Conservation (phyloP, 2,797 vertebrate genomes). For the Pangasius mekongensis region DNA sequence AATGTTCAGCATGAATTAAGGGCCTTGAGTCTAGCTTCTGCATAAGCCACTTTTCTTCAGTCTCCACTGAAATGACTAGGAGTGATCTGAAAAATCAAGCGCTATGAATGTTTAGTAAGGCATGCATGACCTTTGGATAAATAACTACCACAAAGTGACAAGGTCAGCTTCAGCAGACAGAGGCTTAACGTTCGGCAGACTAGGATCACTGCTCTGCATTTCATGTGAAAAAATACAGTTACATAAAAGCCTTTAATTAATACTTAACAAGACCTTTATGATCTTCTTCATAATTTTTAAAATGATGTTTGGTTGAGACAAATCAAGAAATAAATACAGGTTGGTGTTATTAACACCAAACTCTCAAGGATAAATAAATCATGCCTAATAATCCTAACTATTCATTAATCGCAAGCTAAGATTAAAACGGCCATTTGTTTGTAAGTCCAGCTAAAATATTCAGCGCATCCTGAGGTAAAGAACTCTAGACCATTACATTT, state of each 20-base stretch:
- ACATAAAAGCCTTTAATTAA: not conserved
- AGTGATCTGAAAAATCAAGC: slow-evolving; percentile 66
- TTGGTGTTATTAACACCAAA: not conserved
- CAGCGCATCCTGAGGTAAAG: not conserved
- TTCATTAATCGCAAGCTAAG: slow-evolving; percentile 1
- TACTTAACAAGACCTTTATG: not conserved
- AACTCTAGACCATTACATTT: not conserved
- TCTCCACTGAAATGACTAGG: slow-evolving; percentile 55
- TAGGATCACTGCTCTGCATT: slow-evolving; percentile 13
- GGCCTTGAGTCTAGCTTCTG: not conserved
- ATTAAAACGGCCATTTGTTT: slow-evolving; percentile 16
- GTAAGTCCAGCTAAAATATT: slow-evolving; percentile 35
- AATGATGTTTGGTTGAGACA: not conserved
- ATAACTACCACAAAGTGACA: slow-evolving; percentile 66
- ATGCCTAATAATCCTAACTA: not conserved
- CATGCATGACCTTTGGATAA: slow-evolving; percentile 65
- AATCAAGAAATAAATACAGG: not conserved
- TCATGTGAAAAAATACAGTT: not conserved
- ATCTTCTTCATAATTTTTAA: not conserved
- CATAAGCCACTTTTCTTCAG: slow-evolving; percentile 5
- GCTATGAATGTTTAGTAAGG: slow-evolving; percentile 71
- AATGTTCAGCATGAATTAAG: slow-evolving; percentile 3
- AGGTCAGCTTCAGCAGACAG: slow-evolving; percentile 54
- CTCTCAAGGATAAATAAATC: not conserved
- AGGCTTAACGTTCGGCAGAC: not conserved